These are phyloP conservation scores for Athalia rosae DNA, from an alignment of 2,888 invertebrate species.

Conservation along the genomic window DNA sequence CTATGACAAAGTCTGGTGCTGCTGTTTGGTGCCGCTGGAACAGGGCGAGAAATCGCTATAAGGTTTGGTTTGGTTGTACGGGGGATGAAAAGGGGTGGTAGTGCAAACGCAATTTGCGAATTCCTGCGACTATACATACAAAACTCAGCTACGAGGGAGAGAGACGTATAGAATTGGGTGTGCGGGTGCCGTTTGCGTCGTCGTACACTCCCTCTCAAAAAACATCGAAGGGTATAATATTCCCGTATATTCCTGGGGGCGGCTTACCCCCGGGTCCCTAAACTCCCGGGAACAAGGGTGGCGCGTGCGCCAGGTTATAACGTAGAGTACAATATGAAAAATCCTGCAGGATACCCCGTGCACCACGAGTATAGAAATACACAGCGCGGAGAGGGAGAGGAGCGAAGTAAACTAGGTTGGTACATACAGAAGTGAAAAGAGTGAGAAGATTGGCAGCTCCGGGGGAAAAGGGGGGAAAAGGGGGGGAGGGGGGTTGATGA, in stretches of 20 bases:
- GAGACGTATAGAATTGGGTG: background rate
- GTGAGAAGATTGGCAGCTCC: slow-evolving; percentile 8
- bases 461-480: background rate
- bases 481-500: slow-evolving; percentile 15
- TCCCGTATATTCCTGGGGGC: background rate
- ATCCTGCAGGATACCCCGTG: too few species aligned
- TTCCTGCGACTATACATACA: slow-evolving; percentile 49
- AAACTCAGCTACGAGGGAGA: too few species aligned
- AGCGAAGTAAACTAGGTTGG: too few species aligned
- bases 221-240: too few species aligned
- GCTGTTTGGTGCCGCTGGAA: background rate
- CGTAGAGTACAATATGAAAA: too few species aligned
- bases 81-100: slow-evolving; percentile 23
- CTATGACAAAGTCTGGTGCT: background rate
- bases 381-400: too few species aligned
- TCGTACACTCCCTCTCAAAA: too few species aligned
- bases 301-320: slow-evolving; percentile 28
- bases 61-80: background rate
- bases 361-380: too few species aligned
- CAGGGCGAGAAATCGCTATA: background rate
- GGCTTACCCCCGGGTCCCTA: background rate
- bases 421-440: background rate
- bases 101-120: slow-evolving; percentile 59
- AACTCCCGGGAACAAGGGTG: slow-evolving; percentile 15
- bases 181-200: too few species aligned